These are phyloP conservation scores for Cerceris rybyensis DNA, from an alignment of 2,888 invertebrate species.

Conservation along the genomic window DNA sequence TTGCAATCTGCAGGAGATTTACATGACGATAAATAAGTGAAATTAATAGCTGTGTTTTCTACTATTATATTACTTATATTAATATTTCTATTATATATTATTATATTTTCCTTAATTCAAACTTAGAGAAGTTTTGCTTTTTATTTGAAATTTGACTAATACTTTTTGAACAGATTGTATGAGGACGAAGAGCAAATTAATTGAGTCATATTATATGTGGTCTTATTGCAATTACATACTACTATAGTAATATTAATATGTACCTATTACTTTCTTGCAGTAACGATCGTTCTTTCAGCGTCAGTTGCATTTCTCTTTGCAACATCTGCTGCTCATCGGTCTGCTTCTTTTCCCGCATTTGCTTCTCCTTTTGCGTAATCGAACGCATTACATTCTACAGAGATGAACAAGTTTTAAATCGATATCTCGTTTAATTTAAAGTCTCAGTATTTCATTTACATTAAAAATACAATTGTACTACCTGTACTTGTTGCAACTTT, in stretches of 20 bases:
- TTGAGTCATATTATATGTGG: neutral
- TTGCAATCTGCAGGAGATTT: slow-evolving; percentile 70
- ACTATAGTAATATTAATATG: neutral
- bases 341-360: slow-evolving; percentile 68
- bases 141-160: too few species aligned
- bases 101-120: too few species aligned
- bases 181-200: too few species aligned
- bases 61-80: too few species aligned
- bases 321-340: slow-evolving; percentile 67
- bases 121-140: too few species aligned
- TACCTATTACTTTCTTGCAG: slow-evolving; percentile 75
- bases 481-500: slow-evolving; percentile 75
- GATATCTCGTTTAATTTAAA: too few species aligned
- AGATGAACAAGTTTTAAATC: neutral
- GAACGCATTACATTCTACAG: slow-evolving; percentile 71
- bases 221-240: neutral
- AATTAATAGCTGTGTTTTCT: too few species aligned
- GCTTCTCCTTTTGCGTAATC: slow-evolving; percentile 70
- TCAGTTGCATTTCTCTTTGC: slow-evolving; percentile 73
- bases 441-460: neutral
- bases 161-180: too few species aligned
- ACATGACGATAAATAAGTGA: too few species aligned
- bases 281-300: slow-evolving; percentile 73
- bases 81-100: too few species aligned
- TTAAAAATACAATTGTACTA: neutral